Conservation (phyloP, 1,140 invertebrate species). For the Cataglyphis hispanica region DNA sequence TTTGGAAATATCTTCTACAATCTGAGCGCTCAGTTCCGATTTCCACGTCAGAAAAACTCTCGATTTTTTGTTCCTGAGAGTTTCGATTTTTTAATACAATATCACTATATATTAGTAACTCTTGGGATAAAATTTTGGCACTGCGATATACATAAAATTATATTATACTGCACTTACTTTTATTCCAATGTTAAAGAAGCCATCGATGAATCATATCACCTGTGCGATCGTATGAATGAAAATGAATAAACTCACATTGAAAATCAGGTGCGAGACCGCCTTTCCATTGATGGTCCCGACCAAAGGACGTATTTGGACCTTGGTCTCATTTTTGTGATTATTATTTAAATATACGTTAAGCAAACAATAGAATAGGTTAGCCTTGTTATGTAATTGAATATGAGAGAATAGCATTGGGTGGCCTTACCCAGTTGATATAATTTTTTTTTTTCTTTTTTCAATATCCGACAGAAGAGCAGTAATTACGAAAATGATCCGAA, state of each 20-base stretch:
- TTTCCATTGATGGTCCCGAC: conserved; percentile 70
- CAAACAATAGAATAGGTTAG: conserved; percentile 61
- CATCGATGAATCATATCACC: conserved; percentile 35
- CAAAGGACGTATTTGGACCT: conserved; percentile 77
- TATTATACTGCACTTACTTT: conserved; percentile 5
- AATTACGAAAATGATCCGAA: conserved; percentile 21
- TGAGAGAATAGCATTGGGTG: conserved; percentile 35
- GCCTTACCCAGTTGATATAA: conserved; percentile 20
- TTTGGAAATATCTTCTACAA: not conserved
- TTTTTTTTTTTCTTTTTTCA: not conserved
- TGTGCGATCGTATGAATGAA: conserved; percentile 40
- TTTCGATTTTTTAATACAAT: too few species aligned
- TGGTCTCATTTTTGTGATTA: conserved; percentile 86
- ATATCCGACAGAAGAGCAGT: not conserved
- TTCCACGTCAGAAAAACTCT: not conserved
- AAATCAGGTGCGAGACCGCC: conserved; percentile 74
- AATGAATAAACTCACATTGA: conserved; percentile 49
- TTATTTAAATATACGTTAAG: conserved; percentile 80
- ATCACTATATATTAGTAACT: not conserved
- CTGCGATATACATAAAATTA: not conserved
- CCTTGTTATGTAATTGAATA: conserved; percentile 61
- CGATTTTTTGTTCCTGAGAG: too few species aligned
- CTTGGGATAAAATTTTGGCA: not conserved
- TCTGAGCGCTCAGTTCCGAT: conserved; percentile 17
- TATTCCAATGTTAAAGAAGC: conserved; percentile 10